Evolutionary conservation across 2,113 vertebrate species (phyloP).

Genomic region (Seriola quinqueradiata): DNA sequence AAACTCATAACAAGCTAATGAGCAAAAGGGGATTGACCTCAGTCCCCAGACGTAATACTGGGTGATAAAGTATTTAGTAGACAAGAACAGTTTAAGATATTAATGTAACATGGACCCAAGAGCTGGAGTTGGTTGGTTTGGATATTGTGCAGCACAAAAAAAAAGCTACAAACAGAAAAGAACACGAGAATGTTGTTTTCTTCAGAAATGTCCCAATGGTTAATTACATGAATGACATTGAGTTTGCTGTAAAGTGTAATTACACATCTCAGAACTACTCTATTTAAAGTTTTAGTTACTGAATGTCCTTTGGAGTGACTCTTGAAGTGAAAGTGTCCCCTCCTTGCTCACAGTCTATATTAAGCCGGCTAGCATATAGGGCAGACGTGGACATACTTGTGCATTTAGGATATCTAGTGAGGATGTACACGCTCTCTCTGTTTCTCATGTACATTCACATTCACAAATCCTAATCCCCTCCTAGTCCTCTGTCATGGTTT

Average conservation of each 20-base stretch:
- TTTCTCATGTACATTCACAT: constrained; percentile 1
- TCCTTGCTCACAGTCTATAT: constrained; percentile 32
- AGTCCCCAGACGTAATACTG: neutral
- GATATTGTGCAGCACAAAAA: neutral
- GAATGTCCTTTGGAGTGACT: constrained; percentile 13
- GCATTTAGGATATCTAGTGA: constrained; percentile 22
- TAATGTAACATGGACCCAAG: neutral
- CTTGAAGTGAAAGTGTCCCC: neutral
- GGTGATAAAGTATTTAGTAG: constrained; percentile 8
- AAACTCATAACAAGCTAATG: constrained; percentile 35
- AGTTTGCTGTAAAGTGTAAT: neutral
- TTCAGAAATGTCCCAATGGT: neutral
- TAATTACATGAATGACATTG: neutral
- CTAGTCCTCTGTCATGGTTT: constrained; percentile 15
- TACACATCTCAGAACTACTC: neutral
- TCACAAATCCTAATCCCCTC: constrained; percentile 24
- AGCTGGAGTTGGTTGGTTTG: constrained; percentile 15
- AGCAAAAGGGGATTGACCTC: constrained; percentile 9
- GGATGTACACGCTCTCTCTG: neutral
- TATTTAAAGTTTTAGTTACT: constrained; percentile 9
- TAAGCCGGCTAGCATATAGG: constrained; percentile 24
- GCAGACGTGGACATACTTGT: constrained; percentile 37
- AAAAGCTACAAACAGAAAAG: neutral
- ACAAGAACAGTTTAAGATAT: constrained; percentile 9
- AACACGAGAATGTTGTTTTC: neutral